Conservation (phyloP, 2,113 vertebrate genomes). For the Elachura formosa region DNA sequence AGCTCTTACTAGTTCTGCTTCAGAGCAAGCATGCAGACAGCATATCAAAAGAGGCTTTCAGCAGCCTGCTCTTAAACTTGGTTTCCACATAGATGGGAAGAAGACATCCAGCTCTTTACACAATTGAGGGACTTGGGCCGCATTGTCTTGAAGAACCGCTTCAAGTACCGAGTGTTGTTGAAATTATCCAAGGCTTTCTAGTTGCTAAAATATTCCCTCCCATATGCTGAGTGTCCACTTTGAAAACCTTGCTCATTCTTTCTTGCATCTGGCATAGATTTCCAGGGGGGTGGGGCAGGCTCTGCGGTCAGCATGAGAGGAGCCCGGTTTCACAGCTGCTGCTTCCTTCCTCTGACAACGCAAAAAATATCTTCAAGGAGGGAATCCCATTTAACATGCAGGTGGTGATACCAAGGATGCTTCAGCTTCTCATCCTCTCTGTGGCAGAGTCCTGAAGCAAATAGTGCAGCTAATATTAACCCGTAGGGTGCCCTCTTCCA, state of each 20-base stretch:
- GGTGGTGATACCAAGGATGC: constrained; percentile 21
- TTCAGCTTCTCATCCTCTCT: constrained; percentile 38
- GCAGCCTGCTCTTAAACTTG: not conserved
- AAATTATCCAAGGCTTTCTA: not conserved
- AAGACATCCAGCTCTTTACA: not conserved
- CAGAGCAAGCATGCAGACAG: not conserved
- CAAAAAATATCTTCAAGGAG: constrained; percentile 71
- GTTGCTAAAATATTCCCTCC: not conserved
- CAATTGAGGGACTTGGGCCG: fast-evolving
- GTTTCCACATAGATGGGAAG: not conserved
- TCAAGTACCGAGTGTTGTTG: not conserved
- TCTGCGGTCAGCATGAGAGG: constrained; percentile 49
- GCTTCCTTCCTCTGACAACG: constrained; percentile 60
- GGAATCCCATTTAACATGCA: constrained; percentile 63
- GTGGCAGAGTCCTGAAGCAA: constrained; percentile 36
- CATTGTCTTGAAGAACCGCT: not conserved
- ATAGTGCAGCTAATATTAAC: constrained; percentile 4
- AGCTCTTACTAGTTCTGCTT: not conserved
- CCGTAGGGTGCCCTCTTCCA: not conserved
- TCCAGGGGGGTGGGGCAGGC: constrained; percentile 35
- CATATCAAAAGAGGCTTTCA: not conserved
- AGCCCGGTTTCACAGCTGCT: constrained; percentile 55
- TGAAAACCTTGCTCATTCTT: constrained; percentile 60
- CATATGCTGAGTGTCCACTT: constrained; percentile 51
- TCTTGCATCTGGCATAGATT: constrained; percentile 72